phyloP scores from a whole-genome alignment of 2,797 vertebrate genomes.

The Serranus cabrilla region DNA sequence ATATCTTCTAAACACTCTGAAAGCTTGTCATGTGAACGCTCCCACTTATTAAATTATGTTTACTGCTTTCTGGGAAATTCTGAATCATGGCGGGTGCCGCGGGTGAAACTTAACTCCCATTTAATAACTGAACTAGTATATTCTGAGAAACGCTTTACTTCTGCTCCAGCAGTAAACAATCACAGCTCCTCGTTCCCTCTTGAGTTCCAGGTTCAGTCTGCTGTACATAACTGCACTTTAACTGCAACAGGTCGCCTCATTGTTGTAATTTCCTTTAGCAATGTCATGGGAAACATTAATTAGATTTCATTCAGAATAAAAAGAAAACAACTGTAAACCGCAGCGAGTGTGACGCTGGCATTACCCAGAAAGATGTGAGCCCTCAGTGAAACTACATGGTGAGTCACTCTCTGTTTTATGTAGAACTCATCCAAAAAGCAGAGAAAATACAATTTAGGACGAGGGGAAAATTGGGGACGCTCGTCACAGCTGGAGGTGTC shows the following conservation, averaged over 20 bases:
- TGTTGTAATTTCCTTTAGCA: neutral
- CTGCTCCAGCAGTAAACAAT: slow-evolving; percentile 25
- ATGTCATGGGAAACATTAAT: slow-evolving; percentile 37
- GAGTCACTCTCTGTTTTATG: slow-evolving; percentile 40
- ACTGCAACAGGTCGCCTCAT: slow-evolving; percentile 19
- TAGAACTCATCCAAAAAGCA: slow-evolving; percentile 40
- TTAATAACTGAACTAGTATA: slow-evolving; percentile 25
- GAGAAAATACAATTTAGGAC: slow-evolving; percentile 42
- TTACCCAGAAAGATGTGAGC: slow-evolving; percentile 15
- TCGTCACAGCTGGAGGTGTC: slow-evolving; percentile 65
- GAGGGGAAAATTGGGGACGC: slow-evolving; percentile 39
- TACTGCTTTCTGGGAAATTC: slow-evolving; percentile 46
- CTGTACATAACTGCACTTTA: slow-evolving; percentile 36
- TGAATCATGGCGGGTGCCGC: slow-evolving; percentile 5
- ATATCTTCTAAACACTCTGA: slow-evolving; percentile 37
- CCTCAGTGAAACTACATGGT: slow-evolving; percentile 30
- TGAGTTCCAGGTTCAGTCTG: slow-evolving; percentile 5
- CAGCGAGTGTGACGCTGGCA: neutral
- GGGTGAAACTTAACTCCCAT: slow-evolving; percentile 23
- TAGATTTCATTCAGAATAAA: slow-evolving; percentile 16
- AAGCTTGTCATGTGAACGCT: slow-evolving; percentile 31
- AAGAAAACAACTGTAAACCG: neutral
- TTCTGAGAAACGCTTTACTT: slow-evolving; percentile 27
- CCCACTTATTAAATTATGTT: slow-evolving; percentile 36
- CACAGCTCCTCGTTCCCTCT: neutral